Base-by-base conservation (phyloP, 2,113 vertebrate genomes). In the Lepus timidus region DNA sequence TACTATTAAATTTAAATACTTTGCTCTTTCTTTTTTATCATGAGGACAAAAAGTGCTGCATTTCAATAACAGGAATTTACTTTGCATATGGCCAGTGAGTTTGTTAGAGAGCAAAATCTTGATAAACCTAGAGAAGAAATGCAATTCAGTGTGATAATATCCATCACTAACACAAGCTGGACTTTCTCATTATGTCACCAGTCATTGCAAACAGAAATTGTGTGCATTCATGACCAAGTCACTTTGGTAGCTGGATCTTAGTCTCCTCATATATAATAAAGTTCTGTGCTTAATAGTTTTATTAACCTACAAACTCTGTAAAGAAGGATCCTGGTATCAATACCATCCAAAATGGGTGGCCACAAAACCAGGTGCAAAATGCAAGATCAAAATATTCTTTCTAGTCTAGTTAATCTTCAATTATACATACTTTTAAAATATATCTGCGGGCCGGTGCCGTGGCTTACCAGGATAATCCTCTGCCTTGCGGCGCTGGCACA, bases 1-100 rank as follows among this genome's bases (percentile, higher is more conserved):
- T 13, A 83, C 29, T 80, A 90, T 73, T 92, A 93, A 83, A 87
- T 75, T 64, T 91, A 83, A 95, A 49, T 73, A 73, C 4, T 39
- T 20, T 33, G 39, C 5, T 29, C 33, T 70, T 90, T 80, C 86
- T 89, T 84, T 58, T 89, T 84, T 58, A 92, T 4, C 9, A 73
- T 33, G 27, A 84, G 23, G 19, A 84, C 22, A 83, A 62, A 75
- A 78, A 85, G 49, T 25, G 1, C 20, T 92, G 6, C 6, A 27
- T 49, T 67, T 94, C 76, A 55, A n/a, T 25, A 79, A 73, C 0
- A 94, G 12, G 39, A 39, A 39, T 39, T 39, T 39, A 39, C 39
- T 39, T 39, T 39, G 61, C 27, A 16, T 44, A n/a, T 14, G 31
- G 31, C 5, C 73, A 68, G 22, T 39, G 27, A 92, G 65, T 58